Evolutionary conservation across 2,113 vertebrate genomes (phyloP), one percentile per base, ranked within the genome.

Genomic region (Oxyura jamaicensis): DNA sequence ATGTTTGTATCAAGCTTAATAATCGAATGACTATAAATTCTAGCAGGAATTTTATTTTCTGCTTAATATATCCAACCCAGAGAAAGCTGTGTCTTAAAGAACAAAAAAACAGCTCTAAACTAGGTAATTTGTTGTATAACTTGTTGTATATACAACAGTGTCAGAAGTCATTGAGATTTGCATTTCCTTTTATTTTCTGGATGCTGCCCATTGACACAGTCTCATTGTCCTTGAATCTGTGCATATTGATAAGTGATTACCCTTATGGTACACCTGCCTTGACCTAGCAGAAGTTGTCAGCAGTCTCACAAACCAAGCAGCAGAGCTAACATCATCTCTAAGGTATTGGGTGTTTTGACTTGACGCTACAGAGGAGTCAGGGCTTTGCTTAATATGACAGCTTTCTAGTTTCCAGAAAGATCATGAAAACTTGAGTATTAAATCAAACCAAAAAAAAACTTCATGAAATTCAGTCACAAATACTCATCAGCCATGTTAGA

Each of bases 201-300:
- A 55, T 79, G 53, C 48, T 74, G 66, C 25, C 42, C 44, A 72
- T 36, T 65, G 63, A n/a, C 29, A 52, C 31, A 81, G 33, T 46
- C 41, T 73, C 36, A 72, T 35, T 23, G 46, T 82, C 69, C 20
- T 35, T 56, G 48, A 68, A 50, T 72, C 11, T 46, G 8, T 21
- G 2, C 10, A 42, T 17, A 65, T 62, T 41, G 42, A 33, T 72
- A 25, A 11, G 36, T 18, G 13, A 56, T 39, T 76, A 56, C 29
- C 17, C 9, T 81, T 41, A 65, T 0, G 0, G 26, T 33, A 79
- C 26, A 26, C 13, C 6, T 33, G 53, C 28, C 36, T 1, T 58
- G 74, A 60, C 44, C 18, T 19, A 76, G 26, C 29, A 79, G 35
- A 91, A 84, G 11, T 19, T 78, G 25, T 23, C 48, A 78, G n/a